Base-by-base conservation (phyloP, 2,113 vertebrate species). In the Grallaria varia region DNA sequence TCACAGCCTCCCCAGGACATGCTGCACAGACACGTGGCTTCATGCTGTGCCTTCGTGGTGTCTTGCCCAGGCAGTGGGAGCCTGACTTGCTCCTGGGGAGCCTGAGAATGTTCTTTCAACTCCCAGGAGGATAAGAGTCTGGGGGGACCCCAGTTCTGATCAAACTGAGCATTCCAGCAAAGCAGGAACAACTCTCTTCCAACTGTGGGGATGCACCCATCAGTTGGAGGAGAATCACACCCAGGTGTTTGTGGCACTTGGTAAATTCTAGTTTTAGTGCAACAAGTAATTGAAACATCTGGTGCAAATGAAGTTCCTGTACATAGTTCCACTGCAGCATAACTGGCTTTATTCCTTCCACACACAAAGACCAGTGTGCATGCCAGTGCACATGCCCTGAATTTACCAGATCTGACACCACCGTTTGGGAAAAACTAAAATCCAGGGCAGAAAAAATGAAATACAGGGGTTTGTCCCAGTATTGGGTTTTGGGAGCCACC, bases 281-380 rank as follows among this genome's bases (percentile, higher is more conserved):
- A 96, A 97, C 83, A 78, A 79, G 67, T 80, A 66, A 75, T 68
- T 74, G 63, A 84, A 84, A 86, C 0, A 2, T 93, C 94, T 93
- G 93, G 90, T 96, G 95, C 93, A 96, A 94, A 95, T 90, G 86
- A 92, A 64, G 64, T 78, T 81, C 84, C 88, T 93, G 60, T 75
- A 86, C 76, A 64, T 77, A 74, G 87, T 22, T 94, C 59, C 93
- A 84, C 13, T 92, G 95, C 92, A 93, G 90, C 90, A 75, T 84
- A 88, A 91, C 95, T 95, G 96, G 96, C 90, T 95, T 94, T 94
- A 87, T 92, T 93, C 89, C 95, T 95, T 90, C 64, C 89, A 80
- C 83, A 74, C 72, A 64, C 35, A 53, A 83, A 62, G 31, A 55
- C 58, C 84, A 52, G 66, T 1, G 85, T 77, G 93, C 87, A 35